Base-by-base conservation (phyloP, 2,888 invertebrate genomes). In the Cryptophagus acutangulus region DNA sequence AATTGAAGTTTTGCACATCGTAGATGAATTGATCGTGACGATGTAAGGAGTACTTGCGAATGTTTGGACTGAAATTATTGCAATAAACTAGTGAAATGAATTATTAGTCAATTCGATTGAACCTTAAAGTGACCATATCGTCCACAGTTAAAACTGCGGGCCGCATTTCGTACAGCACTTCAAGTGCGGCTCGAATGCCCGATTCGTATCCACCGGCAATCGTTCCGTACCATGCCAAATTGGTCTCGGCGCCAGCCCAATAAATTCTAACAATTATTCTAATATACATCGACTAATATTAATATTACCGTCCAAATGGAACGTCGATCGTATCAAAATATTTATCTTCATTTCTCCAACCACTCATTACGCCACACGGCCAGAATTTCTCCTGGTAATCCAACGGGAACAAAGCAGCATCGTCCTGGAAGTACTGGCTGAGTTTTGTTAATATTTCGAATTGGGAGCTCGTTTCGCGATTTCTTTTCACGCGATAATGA, bases 211-310 rank as follows among this genome's bases (percentile, higher is more conserved):
- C 64, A 3, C 65, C 65, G 9, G 52, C 51, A 43, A 63, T 50
- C 16, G 51, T 51, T 1, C 65, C 64, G 37, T 57, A 61, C 63
- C 64, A 65, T 29, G 51, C 48, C 2, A 48, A 41, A 0, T 60
- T 52, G 2, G 58, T 58, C 44, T 65, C 63, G 15, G 62, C 52
- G 15, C 63, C 63, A n/a, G 59, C 62, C 56, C 60, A 65, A 42
- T 52, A 53, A 29, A 65, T 51, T 30, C 65, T 64, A 40, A 17
- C 51, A 36, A 14, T 9, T 8, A 15, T n/a, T 12, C n/a, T 8
- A 12, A 12, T 12, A 10, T n/a, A n/a, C n/a, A n/a, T n/a, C n/a
- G n/a, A n/a, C n/a, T n/a, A n/a, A n/a, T n/a, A n/a, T n/a, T n/a
- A n/a, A n/a, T n/a, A n/a, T n/a, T 8, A 29, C 29, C 29, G 8